Evolutionary conservation across 64 coral and sea anemone genomes (phyloP).

Genomic region (Actinia tenebrosa): DNA sequence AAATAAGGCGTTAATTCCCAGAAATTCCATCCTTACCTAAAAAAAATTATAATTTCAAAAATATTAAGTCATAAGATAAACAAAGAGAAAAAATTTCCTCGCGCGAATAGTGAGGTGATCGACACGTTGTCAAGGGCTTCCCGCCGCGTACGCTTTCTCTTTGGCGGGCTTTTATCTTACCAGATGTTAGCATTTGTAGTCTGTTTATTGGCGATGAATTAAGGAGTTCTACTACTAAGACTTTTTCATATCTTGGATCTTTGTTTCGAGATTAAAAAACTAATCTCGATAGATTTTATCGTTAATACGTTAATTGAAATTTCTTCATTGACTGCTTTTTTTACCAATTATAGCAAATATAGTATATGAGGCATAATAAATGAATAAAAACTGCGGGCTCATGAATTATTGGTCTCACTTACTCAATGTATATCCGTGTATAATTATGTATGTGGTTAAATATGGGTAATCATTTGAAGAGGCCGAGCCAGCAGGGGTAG

Average conservation of each 20-base stretch:
- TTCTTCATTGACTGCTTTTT: not conserved
- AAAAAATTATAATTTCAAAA: not conserved
- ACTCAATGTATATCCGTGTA: too few species aligned
- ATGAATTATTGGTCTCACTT: too few species aligned
- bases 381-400: too few species aligned
- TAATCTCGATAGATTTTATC: not conserved
- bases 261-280: not conserved
- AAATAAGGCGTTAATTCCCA: not conserved
- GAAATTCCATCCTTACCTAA: not conserved
- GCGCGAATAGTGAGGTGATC: not conserved
- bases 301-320: not conserved
- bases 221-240: not conserved
- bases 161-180: not conserved
- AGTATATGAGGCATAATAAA: too few species aligned
- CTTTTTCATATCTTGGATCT: not conserved
- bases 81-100: not conserved
- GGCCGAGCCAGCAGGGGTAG: too few species aligned
- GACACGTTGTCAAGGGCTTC: slow-evolving; percentile 1
- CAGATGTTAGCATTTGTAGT: slow-evolving; percentile 8
- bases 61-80: not conserved
- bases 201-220: not conserved
- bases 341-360: not conserved
- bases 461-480: too few species aligned
- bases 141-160: not conserved
- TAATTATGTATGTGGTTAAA: too few species aligned